These are phyloP conservation scores for Prionailurus viverrinus DNA, from an alignment of 2,113 vertebrate genomes.

Conservation along the genomic window DNA sequence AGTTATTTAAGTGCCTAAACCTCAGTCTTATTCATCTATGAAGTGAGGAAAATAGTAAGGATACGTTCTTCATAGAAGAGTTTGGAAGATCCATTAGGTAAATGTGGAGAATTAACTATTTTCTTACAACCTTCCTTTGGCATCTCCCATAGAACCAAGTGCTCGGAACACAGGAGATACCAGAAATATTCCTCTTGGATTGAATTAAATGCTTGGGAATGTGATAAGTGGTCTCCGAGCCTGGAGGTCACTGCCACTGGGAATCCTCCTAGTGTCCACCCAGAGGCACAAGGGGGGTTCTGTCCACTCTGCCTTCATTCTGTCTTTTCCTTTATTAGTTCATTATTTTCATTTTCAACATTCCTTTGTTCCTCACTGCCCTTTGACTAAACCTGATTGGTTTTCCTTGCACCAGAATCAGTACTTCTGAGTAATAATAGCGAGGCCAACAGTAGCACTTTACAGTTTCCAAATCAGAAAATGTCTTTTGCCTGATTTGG, in stretches of 20 bases:
- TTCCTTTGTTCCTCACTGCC: background rate
- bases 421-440: background rate
- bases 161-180: background rate
- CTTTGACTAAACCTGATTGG: background rate
- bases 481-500: background rate
- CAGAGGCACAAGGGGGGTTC: background rate
- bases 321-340: background rate
- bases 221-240: background rate
- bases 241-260: background rate
- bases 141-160: background rate
- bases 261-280: background rate
- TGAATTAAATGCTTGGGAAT: background rate
- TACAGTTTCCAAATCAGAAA: background rate
- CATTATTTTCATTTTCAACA: background rate
- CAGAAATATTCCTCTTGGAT: background rate
- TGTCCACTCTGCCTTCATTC: background rate
- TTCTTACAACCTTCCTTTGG: background rate
- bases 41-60: background rate
- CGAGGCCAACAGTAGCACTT: background rate
- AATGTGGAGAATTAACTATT: background rate
- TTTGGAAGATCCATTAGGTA: slow-evolving; percentile 7
- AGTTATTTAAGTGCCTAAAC: background rate
- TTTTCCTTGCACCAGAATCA: background rate
- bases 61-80: background rate
- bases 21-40: background rate